Evolutionary conservation across 2,888 invertebrate genomes (phyloP).

Genomic region (Cheilosia vernalis): DNA sequence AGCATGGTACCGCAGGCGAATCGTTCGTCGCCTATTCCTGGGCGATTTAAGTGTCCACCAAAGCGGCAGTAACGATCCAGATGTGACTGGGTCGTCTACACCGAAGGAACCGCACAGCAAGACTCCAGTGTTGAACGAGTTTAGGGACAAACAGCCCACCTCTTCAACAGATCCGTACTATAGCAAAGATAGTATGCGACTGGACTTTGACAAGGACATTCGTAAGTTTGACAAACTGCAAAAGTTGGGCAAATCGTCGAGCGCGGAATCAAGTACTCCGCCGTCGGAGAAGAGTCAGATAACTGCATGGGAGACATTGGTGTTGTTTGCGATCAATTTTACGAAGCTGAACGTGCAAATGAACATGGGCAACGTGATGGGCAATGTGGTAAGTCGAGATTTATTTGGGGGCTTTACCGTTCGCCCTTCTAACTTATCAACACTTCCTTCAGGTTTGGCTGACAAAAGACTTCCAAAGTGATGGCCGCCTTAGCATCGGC

Average conservation of each 20-base stretch:
- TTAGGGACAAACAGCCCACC: conserved; percentile 59
- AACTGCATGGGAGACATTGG: conserved; percentile 97
- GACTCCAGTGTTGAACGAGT: conserved; percentile 77
- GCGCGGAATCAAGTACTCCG: conserved; percentile 85
- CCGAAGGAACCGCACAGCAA: conserved; percentile 76
- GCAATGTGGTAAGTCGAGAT: conserved; percentile 91
- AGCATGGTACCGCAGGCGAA: conserved; percentile 98
- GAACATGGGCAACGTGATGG: conserved; percentile 99
- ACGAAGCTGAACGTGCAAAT: conserved; percentile 98
- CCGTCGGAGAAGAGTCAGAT: conserved; percentile 87
- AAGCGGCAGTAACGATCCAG: conserved; percentile 77
- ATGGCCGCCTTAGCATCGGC: conserved; percentile 95
- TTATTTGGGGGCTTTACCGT: neutral
- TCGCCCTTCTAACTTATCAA: neutral
- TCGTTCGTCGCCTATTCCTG: conserved; percentile 95
- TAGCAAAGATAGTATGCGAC: conserved; percentile 85
- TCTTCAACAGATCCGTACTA: conserved; percentile 79
- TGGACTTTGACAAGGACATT: conserved; percentile 85
- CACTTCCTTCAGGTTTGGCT: conserved; percentile 87
- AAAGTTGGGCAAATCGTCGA: conserved; percentile 85
- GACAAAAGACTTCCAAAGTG: conserved; percentile 95
- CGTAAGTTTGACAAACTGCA: conserved; percentile 84
- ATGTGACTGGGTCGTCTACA: conserved; percentile 78
- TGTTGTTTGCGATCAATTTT: conserved; percentile 97
- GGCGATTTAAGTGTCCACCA: conserved; percentile 92